Base-by-base conservation (phyloP, 2,888 invertebrate genomes). In the Dryococelus australis region DNA sequence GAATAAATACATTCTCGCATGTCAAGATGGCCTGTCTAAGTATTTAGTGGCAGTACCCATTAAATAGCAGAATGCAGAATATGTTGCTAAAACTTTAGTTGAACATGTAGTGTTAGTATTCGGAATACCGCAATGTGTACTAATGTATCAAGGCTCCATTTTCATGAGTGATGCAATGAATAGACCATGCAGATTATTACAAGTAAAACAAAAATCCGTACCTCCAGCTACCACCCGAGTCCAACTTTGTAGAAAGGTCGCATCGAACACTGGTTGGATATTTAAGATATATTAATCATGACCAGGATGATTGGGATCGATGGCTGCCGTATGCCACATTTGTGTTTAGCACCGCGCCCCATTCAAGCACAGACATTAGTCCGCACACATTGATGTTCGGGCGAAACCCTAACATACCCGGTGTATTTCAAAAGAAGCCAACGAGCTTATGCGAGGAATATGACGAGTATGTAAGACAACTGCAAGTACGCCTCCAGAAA, bases 161-260 rank as follows among this genome's bases (percentile, higher is more conserved):
- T 79, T n/a, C n/a, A n/a, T n/a, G n/a, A n/a, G n/a, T n/a, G n/a
- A n/a, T n/a, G n/a, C n/a, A n/a, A n/a, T n/a, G n/a, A n/a, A n/a
- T n/a, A n/a, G n/a, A n/a, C n/a, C n/a, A n/a, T 87, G 84, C n/a
- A 53, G 43, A 43, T n/a, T 85, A 12, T n/a, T 87, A 24, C 28
- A 78, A 6, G 26, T 87, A 24, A 87, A 51, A 47, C n/a, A 84
- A n/a, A 84, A 24, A 27, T 84, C 12, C 43, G 43, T 24, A 87
- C 84, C 8, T 43, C 87, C 20, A 80, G 79, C 4, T 87, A 43
- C 28, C 43, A 65, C 0, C 87, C 86, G 1, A 83, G 20, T 47
- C 43, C 1, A 87, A 87, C 65, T 85, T 85, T 2, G 47, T 87
- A 10, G 86, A 86, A 43, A 65, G 86, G 27, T 43, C 83, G 12